A percentile compares a stretch with the other conserved stretches of the same genome.
Evolutionary conservation across 1,140 invertebrate species (phyloP).

Genomic region (Caligus rogercresseyi): DNA sequence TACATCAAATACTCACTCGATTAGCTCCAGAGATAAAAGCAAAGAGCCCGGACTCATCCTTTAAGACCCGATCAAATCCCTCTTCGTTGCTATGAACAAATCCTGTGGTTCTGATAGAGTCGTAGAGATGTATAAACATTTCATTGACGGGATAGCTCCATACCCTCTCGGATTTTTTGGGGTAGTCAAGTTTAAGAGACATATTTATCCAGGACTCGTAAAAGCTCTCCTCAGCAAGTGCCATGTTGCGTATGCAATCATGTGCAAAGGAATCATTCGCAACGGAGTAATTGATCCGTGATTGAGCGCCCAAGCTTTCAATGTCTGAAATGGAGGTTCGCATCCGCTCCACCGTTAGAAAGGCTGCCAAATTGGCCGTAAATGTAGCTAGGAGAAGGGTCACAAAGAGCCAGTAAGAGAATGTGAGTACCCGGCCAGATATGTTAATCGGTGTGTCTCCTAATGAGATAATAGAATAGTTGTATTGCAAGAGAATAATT

Average conservation of each 20-base stretch:
- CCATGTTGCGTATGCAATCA: slow-evolving; percentile 79
- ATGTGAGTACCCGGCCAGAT: slow-evolving; percentile 60
- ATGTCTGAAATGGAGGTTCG: slow-evolving; percentile 65
- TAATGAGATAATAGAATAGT: background rate
- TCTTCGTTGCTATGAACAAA: slow-evolving; percentile 43
- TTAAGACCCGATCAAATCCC: slow-evolving; percentile 54
- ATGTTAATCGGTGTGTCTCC: slow-evolving; percentile 50
- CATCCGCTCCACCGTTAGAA: slow-evolving; percentile 36
- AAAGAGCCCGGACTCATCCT: slow-evolving; percentile 57
- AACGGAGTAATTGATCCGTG: slow-evolving; percentile 78
- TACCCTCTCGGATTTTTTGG: slow-evolving; percentile 55
- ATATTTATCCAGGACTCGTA: slow-evolving; percentile 69
- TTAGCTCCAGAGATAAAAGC: slow-evolving; percentile 74
- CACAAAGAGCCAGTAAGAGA: slow-evolving; percentile 81
- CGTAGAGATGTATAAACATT: slow-evolving; percentile 66
- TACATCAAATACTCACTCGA: slow-evolving; percentile 30
- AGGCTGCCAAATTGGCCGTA: slow-evolving; percentile 88
- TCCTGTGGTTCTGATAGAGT: slow-evolving; percentile 57
- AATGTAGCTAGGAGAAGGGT: slow-evolving; percentile 84
- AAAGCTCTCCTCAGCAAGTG: slow-evolving; percentile 64
- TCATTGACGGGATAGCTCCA: slow-evolving; percentile 85
- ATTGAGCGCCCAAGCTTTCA: slow-evolving; percentile 65
- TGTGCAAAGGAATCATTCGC: slow-evolving; percentile 54
- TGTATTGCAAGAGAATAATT: no score
- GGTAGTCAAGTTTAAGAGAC: slow-evolving; percentile 52